Conservation (phyloP, 2,888 invertebrate species). For the Anagyrus pseudococci region DNA sequence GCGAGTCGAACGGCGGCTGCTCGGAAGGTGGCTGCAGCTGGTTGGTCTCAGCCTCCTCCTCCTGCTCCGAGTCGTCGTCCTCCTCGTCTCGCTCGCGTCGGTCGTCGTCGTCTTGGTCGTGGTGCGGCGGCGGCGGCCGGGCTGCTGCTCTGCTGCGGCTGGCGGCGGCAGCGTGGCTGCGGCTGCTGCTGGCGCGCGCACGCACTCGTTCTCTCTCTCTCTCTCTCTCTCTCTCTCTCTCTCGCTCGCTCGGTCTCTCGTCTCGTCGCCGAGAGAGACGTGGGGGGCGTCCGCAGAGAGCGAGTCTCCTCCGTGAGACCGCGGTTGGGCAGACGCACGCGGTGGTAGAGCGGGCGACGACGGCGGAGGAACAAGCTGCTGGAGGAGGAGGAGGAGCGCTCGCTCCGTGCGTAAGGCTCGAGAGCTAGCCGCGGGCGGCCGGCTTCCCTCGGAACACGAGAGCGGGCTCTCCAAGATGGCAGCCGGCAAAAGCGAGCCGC, state of each 20-base stretch:
- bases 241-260: too few relatives aligned
- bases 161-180: conserved; percentile 8
- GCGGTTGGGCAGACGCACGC: too few relatives aligned
- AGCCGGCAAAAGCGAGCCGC: conserved; percentile 65
- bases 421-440: conserved; percentile 61
- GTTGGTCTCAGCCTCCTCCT: background rate
- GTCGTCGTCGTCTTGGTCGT: too few relatives aligned
- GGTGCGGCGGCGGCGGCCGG: background rate
- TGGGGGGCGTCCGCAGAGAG: too few relatives aligned
- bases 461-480: conserved; percentile 82
- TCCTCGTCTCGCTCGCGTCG: too few relatives aligned
- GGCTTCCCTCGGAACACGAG: conserved; percentile 71
- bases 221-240: too few relatives aligned
- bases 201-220: conserved; percentile 1
- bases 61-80: background rate
- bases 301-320: too few relatives aligned
- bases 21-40: conserved; percentile 47
- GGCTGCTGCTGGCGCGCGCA: background rate
- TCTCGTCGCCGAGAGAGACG: background rate
- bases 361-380: background rate
- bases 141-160: conserved; percentile 4
- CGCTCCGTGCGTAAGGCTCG: background rate
- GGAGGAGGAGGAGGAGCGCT: background rate
- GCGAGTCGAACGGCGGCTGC: too few relatives aligned
- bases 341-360: background rate